Base-by-base conservation (phyloP, 1,140 invertebrate genomes). In the Bombus balteatus region DNA sequence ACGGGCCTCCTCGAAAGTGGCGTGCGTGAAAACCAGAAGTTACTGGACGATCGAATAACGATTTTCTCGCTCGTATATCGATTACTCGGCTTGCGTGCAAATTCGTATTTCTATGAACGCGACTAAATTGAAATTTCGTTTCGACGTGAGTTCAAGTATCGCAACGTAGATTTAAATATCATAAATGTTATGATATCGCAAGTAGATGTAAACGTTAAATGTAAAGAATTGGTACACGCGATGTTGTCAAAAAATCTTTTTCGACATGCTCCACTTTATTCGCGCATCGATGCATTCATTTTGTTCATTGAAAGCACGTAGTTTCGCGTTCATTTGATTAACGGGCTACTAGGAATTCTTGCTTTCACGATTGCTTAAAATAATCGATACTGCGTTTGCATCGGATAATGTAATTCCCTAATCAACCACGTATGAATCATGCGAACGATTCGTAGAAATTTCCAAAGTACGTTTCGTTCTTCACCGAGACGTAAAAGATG, bases 1-100 rank as follows among this genome's bases (percentile, higher is more conserved):
- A 93, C 90, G 90, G 92, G 86, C 92, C 72, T 90, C 84, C 86
- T 84, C 89, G 86, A 83, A 39, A 47, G 10, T 53, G 73, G n/a
- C 9, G 37, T 1, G 47, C 32, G 74, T 37, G 39, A 0, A 25
- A 25, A 41, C 18, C 70, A 25, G 28, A 32, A 28, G 12, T 2
- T 65, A 12, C 6, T n/a, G 4, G n/a, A n/a, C 5, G 28, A 15
- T 65, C 5, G 28, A n/a, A n/a, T 0, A 15, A n/a, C 12, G 28
- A 32, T 15, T 32, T 65, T 32, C n/a, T 65, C 62, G 4, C 47
- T 53, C 18, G 18, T 53, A 2, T 2, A 53, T 53, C 47, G 18
- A 8, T 8, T 22, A 8, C 18, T 22, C 2, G 47, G 18, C 18
- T 32, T 6, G 18, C 18, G 18, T 6, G 47, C 47, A 53, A 22